Conservation (phyloP, 1,140 invertebrate species). For the Diprion similis region DNA sequence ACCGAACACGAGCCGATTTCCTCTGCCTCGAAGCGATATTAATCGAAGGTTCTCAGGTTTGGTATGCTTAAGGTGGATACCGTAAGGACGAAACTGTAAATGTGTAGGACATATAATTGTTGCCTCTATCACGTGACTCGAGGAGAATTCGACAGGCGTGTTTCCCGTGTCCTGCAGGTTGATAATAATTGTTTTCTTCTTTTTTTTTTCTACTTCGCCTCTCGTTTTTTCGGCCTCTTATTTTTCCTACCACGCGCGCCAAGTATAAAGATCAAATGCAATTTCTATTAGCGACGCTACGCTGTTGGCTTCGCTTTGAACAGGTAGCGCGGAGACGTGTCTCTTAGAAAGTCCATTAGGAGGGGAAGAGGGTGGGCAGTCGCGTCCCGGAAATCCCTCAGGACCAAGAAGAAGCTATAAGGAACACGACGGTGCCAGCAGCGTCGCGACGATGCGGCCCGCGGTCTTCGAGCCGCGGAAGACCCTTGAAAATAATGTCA, state of each 20-base stretch:
- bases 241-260: conserved; percentile 10
- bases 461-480: not conserved
- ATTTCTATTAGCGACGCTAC: conserved; percentile 46
- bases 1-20: no score
- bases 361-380: conserved; percentile 26
- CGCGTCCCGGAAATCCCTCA: conserved; percentile 42
- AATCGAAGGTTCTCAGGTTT: no score
- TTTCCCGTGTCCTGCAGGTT: no score
- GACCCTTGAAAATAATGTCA: conserved; percentile 1
- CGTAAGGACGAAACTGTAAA: no score
- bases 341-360: conserved; percentile 29
- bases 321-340: conserved; percentile 31
- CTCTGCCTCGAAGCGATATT: no score
- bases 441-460: not conserved
- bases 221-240: not conserved
- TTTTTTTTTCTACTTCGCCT: not conserved
- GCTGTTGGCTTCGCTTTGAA: conserved; percentile 19
- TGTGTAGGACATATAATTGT: no score
- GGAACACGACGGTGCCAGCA: not conserved
- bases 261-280: conserved; percentile 40
- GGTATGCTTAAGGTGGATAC: no score
- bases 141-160: no score
- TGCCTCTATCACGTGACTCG: no score
- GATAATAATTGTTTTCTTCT: not conserved
- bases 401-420: conserved; percentile 30